Conservation (phyloP, 2,113 vertebrate genomes). For the Pomatorhinus ruficollis region DNA sequence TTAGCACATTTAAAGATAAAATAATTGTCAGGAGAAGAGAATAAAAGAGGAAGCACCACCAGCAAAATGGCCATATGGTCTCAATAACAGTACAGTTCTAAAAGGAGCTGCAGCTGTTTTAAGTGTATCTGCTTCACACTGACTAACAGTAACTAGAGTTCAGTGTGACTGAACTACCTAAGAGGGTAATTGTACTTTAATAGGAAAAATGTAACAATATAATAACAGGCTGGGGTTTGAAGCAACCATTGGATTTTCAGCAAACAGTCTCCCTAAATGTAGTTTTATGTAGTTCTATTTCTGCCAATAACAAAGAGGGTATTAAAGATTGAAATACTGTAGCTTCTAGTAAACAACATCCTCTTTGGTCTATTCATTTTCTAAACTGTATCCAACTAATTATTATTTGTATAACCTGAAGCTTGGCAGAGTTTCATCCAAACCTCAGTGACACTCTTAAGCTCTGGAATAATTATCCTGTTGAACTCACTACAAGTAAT, state of each 20-base stretch:
- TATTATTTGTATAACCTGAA: neutral
- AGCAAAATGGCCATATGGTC: conserved; percentile 62
- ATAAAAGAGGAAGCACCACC: conserved; percentile 54
- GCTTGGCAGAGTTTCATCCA: neutral
- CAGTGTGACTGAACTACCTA: conserved; percentile 8
- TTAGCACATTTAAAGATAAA: conserved; percentile 45
- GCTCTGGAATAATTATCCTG: neutral
- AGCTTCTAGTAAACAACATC: neutral
- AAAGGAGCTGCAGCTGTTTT: conserved; percentile 64
- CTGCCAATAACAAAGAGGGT: neutral
- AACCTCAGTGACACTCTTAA: neutral
- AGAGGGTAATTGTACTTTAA: conserved; percentile 44
- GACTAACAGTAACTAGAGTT: conserved; percentile 48
- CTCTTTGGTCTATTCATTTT: neutral
- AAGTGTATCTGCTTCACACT: conserved; percentile 57
- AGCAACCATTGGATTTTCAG: conserved; percentile 9
- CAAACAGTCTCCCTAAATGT: neutral
- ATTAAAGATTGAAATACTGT: neutral
- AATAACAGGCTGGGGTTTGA: conserved; percentile 48
- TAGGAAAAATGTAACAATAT: conserved; percentile 42
- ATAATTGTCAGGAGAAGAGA: conserved; percentile 52
- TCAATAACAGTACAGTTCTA: conserved; percentile 39
- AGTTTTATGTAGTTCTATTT: neutral
- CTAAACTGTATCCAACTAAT: neutral
- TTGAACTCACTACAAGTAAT: neutral